Evolutionary conservation across 2,113 vertebrate genomes (phyloP).

Genomic region (Perca schrenkii): DNA sequence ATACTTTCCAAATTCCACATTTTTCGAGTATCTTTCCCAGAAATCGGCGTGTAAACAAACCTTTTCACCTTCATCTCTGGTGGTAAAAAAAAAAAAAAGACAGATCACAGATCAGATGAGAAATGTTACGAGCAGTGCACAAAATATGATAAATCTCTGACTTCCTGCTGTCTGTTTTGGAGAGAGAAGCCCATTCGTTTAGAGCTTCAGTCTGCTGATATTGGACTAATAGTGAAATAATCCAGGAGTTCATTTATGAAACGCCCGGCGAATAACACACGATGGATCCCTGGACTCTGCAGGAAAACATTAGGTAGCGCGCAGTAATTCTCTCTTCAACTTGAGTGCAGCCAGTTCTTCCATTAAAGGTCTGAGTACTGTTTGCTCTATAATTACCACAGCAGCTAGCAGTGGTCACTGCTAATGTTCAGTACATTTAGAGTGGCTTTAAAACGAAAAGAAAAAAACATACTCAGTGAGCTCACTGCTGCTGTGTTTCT

Average conservation of each 20-base stretch:
- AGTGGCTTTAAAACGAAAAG: slow-evolving; percentile 24
- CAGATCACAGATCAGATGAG: neutral
- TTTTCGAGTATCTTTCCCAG: too few species aligned
- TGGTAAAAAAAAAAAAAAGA: neutral
- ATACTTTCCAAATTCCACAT: neutral
- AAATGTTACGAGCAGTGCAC: neutral
- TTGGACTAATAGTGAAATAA: slow-evolving; percentile 46
- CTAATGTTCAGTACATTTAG: slow-evolving; percentile 53
- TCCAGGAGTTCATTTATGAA: slow-evolving; percentile 59
- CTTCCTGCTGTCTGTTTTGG: neutral
- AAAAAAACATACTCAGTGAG: slow-evolving; percentile 23
- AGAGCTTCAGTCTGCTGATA: slow-evolving; percentile 12
- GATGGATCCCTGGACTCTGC: slow-evolving; percentile 51
- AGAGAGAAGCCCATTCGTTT: neutral
- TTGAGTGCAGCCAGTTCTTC: slow-evolving; percentile 52
- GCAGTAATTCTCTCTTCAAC: slow-evolving; percentile 55
- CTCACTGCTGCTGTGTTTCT: slow-evolving; percentile 23
- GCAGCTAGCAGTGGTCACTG: slow-evolving; percentile 32
- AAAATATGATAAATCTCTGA: neutral
- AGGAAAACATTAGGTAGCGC: slow-evolving; percentile 34
- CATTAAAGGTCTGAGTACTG: slow-evolving; percentile 63
- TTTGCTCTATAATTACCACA: slow-evolving; percentile 67
- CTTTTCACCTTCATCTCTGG: too few species aligned
- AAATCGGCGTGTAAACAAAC: neutral
- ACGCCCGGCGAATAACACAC: slow-evolving; percentile 10